Conservation (phyloP, 1,140 invertebrate species). For the Leptinotarsa lineolata region DNA sequence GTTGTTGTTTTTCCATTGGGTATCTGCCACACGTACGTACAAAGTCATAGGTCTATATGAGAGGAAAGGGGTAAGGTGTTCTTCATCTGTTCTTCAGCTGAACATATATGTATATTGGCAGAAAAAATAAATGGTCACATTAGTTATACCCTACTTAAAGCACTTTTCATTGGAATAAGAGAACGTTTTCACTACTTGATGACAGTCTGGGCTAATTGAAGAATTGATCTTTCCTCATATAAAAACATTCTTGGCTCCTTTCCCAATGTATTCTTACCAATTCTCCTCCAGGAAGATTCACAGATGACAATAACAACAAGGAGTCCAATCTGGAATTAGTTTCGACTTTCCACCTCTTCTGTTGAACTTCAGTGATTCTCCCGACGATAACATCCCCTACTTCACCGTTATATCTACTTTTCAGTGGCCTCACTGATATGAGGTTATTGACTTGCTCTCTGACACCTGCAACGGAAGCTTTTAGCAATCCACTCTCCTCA, state of each 20-base stretch:
- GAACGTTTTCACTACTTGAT: too few relatives aligned
- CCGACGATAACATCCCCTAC: conserved; percentile 97
- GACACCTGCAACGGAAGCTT: conserved; percentile 91
- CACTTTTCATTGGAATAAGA: too few relatives aligned
- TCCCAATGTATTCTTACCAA: conserved; percentile 63
- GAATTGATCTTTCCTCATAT: too few relatives aligned
- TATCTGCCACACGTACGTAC: too few relatives aligned
- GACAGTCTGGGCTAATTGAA: too few relatives aligned
- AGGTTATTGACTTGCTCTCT: conserved; percentile 95
- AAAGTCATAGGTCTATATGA: too few relatives aligned
- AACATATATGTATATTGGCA: too few relatives aligned
- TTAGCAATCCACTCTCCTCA: conserved; percentile 76
- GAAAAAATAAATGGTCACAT: too few relatives aligned
- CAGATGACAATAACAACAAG: conserved; percentile 84
- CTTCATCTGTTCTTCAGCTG: too few relatives aligned
- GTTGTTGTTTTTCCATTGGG: too few relatives aligned
- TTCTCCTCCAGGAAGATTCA: conserved; percentile 97
- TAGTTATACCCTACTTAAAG: not conserved
- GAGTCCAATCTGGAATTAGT: conserved; percentile 90
- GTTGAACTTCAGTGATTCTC: conserved; percentile 87
- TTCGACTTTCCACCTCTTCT: conserved; percentile 95
- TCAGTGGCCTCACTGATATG: conserved; percentile 87
- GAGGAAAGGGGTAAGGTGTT: too few relatives aligned
- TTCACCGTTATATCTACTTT: conserved; percentile 89
- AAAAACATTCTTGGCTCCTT: not conserved